Base-by-base conservation (phyloP, 2,888 invertebrate genomes). In the Aphidoletes aphidimyza region DNA sequence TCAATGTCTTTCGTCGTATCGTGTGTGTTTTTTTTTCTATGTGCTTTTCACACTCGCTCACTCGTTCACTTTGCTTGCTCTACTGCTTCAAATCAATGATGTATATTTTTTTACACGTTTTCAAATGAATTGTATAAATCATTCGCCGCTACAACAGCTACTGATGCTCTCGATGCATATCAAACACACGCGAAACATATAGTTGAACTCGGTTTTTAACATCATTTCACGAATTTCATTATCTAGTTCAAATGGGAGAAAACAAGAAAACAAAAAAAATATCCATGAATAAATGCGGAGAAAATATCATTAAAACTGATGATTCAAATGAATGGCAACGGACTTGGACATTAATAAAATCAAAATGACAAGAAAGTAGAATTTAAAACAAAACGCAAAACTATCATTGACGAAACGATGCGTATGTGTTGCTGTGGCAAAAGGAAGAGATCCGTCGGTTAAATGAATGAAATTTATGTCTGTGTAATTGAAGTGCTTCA, bases 181-280 rank as follows among this genome's bases (percentile, higher is more conserved):
- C n/a, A 81, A 81, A 81, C 39, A 81, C 36, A 81, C 22, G 37
- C 37, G 81, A 81, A 37, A 22, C 81, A 78, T 78, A 37, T 22
- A 81, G 81, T 11, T 37, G 81, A 81, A 37, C n/a, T 37, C 39
- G 37, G 81, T 81, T 37, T 81, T 81, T 81, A 81, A 81, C 81
- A 81, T 81, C 81, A 81, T 81, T n/a, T 37, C 37, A 37, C 81
- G 37, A 81, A 81, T 8, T 81, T 81, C 81, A 81, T 81, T 81
- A 81, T 81, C 81, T 81, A 81, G 81, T 81, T 81, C 81, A 81
- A 37, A 37, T 36, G 78, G 11, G 37, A 37, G 37, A n/a, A 37
- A 37, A n/a, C 17, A 59, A 26, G 26, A 59, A 22, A 5, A 14
- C 30, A 34, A n/a, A 30, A 69, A 69, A 37, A 78, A 78, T n/a